Base-by-base conservation (phyloP, 1,140 invertebrate genomes). In the Phymorhynchus buccinoides region DNA sequence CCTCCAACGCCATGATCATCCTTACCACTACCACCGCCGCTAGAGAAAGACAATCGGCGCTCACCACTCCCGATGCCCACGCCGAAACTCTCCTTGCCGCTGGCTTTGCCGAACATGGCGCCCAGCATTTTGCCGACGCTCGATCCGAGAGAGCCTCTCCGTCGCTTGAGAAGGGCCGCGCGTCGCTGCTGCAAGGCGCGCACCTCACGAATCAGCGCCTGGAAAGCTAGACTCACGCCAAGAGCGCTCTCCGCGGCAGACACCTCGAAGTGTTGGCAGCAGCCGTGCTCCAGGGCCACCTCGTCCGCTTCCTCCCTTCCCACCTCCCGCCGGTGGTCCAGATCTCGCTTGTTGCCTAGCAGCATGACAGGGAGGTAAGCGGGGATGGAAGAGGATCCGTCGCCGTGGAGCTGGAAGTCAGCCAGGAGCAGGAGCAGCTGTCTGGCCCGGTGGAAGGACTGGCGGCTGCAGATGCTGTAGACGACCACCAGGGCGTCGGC, bases 401-500 rank as follows among this genome's bases (percentile, higher is more conserved):
- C 86, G 12, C 88, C 85, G 85, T 90, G 88, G 66, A 89, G 30
- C 85, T 90, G 87, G 71, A 89, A 35, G 89, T 96, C 95, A 80
- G 95, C 95, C 81, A 97, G 93, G 85, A 95, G 94, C 79, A 96
- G 95, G n/a, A 97, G 93, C 42, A 96, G 93, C 87, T 95, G 95
- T n/a, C 95, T 94, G 0, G 96, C 96, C 88, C 95, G 95, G 81
- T 95, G 94, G 94, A 97, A 97, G 82, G 96, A 96, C 16, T 94
- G 94, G 87, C 95, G 94, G 91, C 96, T 96, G 88, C 95, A 96
- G 37, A 97, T 96, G 71, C 96, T 96, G 94, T 97, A 97, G n/a
- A 97, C 96, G 82, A 97, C 95, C 7, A 97, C 96, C 92, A 96
- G 97, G 1, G 96, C 96, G 89, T 97, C 96, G 16, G 96, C 96